These are phyloP conservation scores for Trichomycterus rosablanca DNA, from an alignment of 2,113 vertebrate genomes.

Conservation along the genomic window DNA sequence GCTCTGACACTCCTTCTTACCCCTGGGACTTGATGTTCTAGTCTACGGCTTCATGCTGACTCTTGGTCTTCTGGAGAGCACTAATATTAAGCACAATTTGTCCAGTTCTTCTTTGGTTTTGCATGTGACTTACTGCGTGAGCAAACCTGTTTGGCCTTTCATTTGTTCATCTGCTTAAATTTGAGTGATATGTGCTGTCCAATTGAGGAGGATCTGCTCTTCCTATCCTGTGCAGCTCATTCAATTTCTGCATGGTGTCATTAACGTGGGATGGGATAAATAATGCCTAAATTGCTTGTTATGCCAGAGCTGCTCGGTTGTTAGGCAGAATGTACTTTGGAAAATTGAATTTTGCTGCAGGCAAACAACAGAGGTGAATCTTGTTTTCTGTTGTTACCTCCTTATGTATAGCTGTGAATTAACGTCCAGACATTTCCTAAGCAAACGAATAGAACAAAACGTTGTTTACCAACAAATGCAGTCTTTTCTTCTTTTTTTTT, in stretches of 20 bases:
- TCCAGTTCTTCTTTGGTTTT: slow-evolving; percentile 5
- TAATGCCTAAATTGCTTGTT: slow-evolving; percentile 13
- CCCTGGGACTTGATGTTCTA: slow-evolving; percentile 20
- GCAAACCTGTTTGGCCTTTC: background rate
- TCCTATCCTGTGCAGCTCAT: slow-evolving; percentile 14
- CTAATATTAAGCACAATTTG: slow-evolving; percentile 3
- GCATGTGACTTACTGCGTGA: background rate
- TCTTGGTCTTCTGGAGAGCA: slow-evolving; percentile 6
- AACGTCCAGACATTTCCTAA: slow-evolving; percentile 1
- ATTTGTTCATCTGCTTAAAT: slow-evolving; percentile 18
- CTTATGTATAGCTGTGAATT: background rate
- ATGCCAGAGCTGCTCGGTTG: slow-evolving; percentile 13
- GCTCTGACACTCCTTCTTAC: slow-evolving; percentile 8
- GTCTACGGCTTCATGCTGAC: slow-evolving; percentile 19
- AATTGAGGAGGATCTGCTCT: background rate
- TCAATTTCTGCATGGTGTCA: slow-evolving; percentile 27
- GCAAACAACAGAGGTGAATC: background rate
- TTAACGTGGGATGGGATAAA: slow-evolving; percentile 23
- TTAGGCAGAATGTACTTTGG: slow-evolving; percentile 9
- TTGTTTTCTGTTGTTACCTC: background rate
- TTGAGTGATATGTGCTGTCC: background rate
- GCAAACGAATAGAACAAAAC: background rate
- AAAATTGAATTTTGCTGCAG: slow-evolving; percentile 12
- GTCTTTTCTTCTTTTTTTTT: no score
- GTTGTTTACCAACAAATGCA: no score